A percentile compares a stretch with the other conserved stretches of the same genome.
Evolutionary conservation across 2,113 vertebrate species (phyloP).

Genomic region (human): DNA sequence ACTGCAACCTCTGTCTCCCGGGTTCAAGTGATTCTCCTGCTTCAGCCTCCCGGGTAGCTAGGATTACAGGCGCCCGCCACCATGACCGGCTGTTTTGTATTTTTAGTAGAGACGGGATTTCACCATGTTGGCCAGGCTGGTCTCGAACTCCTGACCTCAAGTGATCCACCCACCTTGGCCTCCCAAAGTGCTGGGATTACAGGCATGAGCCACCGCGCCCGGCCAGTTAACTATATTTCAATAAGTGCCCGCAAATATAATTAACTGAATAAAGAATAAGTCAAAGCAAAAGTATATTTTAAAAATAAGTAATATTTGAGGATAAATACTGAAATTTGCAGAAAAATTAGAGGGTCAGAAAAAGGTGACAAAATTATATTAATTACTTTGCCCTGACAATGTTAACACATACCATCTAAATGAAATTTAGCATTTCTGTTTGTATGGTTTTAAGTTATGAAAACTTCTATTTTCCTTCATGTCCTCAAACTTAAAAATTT

Average conservation of each 20-base stretch:
- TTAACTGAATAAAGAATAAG: slow-evolving; percentile 17
- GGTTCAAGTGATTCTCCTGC: too few relatives aligned
- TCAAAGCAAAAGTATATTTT: slow-evolving; percentile 36
- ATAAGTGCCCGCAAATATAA: background rate
- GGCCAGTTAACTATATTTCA: background rate
- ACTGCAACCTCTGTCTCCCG: too few relatives aligned
- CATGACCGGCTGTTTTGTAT: too few relatives aligned
- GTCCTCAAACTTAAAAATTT: background rate
- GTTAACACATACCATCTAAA: slow-evolving; percentile 5
- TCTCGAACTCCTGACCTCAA: too few relatives aligned
- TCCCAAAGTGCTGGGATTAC: too few relatives aligned
- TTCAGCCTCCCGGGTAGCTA: too few relatives aligned
- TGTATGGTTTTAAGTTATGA: slow-evolving; percentile 46
- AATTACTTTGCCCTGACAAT: background rate
- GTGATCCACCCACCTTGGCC: too few relatives aligned
- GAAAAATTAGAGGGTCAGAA: slow-evolving; percentile 43
- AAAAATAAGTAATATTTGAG: slow-evolving; percentile 40
- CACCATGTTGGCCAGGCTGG: too few relatives aligned
- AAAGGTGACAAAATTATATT: slow-evolving; percentile 47
- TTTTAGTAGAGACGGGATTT: too few relatives aligned
- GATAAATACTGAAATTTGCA: slow-evolving; percentile 32
- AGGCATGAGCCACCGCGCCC: too few relatives aligned
- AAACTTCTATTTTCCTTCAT: background rate
- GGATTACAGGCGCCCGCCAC: too few relatives aligned
- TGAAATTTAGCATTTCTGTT: slow-evolving; percentile 42